Evolutionary conservation across 2,797 vertebrate species (phyloP), one percentile per base, ranked within the genome.

Genomic region (Coreius guichenoti): DNA sequence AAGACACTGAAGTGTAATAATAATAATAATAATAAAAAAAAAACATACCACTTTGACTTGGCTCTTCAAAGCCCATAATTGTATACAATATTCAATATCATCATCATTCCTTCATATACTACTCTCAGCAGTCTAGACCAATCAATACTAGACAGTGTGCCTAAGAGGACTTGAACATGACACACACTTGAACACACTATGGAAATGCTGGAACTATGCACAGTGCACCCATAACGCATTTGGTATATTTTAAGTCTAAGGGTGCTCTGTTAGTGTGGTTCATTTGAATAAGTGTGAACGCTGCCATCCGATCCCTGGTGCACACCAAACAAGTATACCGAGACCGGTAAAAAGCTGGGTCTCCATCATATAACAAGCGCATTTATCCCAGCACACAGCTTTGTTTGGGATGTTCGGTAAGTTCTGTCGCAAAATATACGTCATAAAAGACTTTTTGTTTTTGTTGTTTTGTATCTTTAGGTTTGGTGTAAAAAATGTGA

Each of bases 31-130:
- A 54, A 75, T 23, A 2, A n/a, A 69, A 39, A 16, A 39, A 69
- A 87, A 94, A 95, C 93, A 94, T 92, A 17, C 93, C 93, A 92
- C 92, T 94, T 94, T 95, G 95, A 93, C 93, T 94, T 91, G 90
- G 91, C 91, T 89, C 91, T 92, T 90, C 92, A 93, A 93, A 94
- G 92, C 75, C 93, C 93, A 93, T 84, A 90, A 92, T 91, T 75
- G 33, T 51, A 58, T 39, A 92, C 92, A 89, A 91, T 92, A 87
- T 90, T 7, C 49, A 75, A 21, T 90, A 94, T 95, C 94, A 93
- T 94, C 92, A 94, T 45, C 26, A 58, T 43, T 19, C 5, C 36
- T 73, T 73, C 7, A 81, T 58, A 94, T 93, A 91, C 92, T 94
- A 94, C 93, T 45, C 26, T 92, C 91, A 93, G 91, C 94, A 93